Conservation (phyloP, 2,888 invertebrate species). For the Eustalomyia histrio region DNA sequence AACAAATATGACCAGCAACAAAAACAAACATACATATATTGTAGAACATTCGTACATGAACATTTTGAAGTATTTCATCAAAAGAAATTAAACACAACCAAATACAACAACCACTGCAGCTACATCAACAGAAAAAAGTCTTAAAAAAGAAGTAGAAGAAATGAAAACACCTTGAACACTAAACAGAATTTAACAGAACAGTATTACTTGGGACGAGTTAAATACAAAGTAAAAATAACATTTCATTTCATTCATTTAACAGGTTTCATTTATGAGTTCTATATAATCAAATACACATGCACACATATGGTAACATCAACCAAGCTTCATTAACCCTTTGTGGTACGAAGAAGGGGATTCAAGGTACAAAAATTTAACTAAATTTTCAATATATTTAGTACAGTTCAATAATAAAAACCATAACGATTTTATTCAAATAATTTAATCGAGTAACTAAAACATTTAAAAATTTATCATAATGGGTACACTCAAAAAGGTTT, state of each 20-base stretch:
- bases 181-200: conserved; percentile 27
- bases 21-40: conserved; percentile 37
- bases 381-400: too few relatives aligned
- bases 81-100: conserved; percentile 51
- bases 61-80: conserved; percentile 59
- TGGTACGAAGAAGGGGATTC: neutral
- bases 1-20: conserved; percentile 41
- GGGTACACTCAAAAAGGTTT: too few relatives aligned
- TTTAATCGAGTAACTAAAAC: too few relatives aligned
- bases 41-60: conserved; percentile 45
- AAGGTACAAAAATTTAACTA: neutral
- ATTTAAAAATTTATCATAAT: too few relatives aligned
- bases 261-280: conserved; percentile 78
- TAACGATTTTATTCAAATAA: too few relatives aligned
- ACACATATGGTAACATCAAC: neutral
- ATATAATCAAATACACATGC: conserved; percentile 41
- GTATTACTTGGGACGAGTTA: conserved; percentile 48
- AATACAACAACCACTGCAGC: conserved; percentile 10
- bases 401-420: too few relatives aligned
- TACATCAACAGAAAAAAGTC: conserved; percentile 26
- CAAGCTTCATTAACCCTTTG: neutral
- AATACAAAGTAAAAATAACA: conserved; percentile 71
- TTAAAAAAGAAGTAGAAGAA: conserved; percentile 17
- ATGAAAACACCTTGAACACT: conserved; percentile 44
- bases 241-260: conserved; percentile 80